Evolutionary conservation across 2,113 vertebrate species (phyloP), one percentile per base, ranked within the genome.

Genomic region (Ivindomyrus marchei): DNA sequence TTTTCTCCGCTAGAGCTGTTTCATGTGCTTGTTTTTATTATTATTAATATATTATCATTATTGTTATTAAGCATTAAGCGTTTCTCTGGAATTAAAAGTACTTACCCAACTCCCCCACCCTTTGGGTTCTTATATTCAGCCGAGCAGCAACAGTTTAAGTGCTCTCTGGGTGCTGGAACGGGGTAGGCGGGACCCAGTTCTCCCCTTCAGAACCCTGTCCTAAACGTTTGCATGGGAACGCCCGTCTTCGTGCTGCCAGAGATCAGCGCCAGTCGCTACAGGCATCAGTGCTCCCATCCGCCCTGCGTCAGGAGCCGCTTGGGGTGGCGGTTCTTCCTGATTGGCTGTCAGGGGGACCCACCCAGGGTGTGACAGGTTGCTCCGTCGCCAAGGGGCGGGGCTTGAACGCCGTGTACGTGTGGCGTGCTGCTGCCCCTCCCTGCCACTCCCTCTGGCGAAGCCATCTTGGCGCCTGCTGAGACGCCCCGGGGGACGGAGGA

Each of bases 41-140:
- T 80, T 31, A 70, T 70, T 31, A 31, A 70, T 70, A 70, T 70
- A 70, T 80, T 80, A 80, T 39, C 17, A 5, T 77, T 80, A 42
- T 80, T 42, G 10, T 80, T 80, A 42, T 77, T 77, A 80, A 70
- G 74, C 74, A 77, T 94, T 94, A 77, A 66, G 31, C 70, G 19
- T 94, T 94, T 94, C 92, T 94, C 94, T 92, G 94, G 94, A 94
- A 95, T 95, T 96, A 95, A 95, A 95, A 95, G 94, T 95, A 94
- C 95, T 95, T 94, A 4, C n/a, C 66, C 2, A 27, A 42, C 39
- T 42, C 9, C 7, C 31, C n/a, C 66, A 88, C 87, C 91, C 91
- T 93, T 90, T 88, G 80, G 27, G 11, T 74, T 36, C 90, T 91
- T 91, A 52, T 62, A 92, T 94, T 93, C 93, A 94, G 93, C 94